Conservation (phyloP, 2,797 vertebrate genomes). For the Oceanodroma leucorhoa region DNA sequence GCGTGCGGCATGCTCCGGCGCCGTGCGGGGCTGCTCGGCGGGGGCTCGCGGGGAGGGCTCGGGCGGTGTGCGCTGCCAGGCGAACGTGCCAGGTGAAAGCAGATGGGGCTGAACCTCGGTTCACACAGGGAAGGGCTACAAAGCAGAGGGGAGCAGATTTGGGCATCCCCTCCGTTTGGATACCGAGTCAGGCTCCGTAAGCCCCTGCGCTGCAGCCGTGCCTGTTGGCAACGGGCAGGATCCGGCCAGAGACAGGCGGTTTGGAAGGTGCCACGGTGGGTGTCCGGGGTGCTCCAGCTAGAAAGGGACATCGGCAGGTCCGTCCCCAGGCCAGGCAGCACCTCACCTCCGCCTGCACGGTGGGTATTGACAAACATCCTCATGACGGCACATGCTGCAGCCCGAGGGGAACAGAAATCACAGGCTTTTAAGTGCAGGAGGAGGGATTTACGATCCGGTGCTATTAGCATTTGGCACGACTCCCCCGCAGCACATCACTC, state of each 20-base stretch:
- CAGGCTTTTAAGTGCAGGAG: neutral
- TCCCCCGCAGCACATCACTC: neutral
- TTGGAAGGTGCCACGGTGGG: accelerated
- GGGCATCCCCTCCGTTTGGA: accelerated
- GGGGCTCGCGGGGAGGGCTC: neutral
- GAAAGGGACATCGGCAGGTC: neutral
- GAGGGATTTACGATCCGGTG: neutral
- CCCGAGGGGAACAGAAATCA: neutral
- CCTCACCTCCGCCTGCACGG: accelerated
- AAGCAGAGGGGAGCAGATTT: accelerated
- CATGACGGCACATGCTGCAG: accelerated
- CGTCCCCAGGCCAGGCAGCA: accelerated
- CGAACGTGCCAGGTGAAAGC: neutral
- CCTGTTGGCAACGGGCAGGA: neutral
- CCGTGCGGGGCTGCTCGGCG: accelerated
- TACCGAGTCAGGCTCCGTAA: accelerated
- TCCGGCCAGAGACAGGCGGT: accelerated
- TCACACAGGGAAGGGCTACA: accelerated
- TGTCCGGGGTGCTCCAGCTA: neutral
- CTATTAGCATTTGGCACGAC: neutral
- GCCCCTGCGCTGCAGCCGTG: too few relatives aligned
- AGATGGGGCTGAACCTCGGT: neutral
- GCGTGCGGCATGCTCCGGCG: accelerated
- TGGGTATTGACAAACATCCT: neutral
- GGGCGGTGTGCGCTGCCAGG: neutral